Percentiles rank a stretch among this genome's conserved stretches.
phyloP scores from a whole-genome alignment of 2,888 invertebrate species.

The Cephus spinipes region DNA sequence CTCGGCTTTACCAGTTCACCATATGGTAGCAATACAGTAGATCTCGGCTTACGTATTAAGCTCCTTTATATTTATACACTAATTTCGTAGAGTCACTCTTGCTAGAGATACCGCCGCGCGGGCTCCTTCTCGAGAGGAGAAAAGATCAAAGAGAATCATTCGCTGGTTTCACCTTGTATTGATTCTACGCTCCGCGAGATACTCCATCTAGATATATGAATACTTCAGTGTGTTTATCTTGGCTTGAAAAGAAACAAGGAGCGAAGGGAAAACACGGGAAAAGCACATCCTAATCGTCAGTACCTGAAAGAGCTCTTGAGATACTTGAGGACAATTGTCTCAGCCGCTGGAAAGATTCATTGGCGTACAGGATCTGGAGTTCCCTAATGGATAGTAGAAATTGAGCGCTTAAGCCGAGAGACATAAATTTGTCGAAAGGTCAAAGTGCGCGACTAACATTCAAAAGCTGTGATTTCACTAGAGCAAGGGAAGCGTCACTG shows the following conservation, averaged over 20 bases:
- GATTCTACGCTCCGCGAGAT: neutral
- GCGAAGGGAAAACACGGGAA: neutral
- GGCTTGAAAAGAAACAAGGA: neutral
- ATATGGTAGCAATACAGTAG: neutral
- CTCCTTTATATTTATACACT: neutral
- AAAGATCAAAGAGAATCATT: neutral
- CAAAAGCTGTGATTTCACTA: neutral
- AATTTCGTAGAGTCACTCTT: neutral
- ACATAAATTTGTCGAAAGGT: neutral
- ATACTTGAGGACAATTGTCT: neutral
- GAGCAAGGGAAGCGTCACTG: neutral
- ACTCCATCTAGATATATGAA: neutral
- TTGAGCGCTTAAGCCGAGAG: neutral
- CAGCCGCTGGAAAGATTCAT: neutral
- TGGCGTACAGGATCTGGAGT: neutral
- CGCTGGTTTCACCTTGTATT: neutral
- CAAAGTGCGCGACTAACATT: neutral
- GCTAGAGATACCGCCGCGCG: neutral
- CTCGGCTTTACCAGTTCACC: neutral
- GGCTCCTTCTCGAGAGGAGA: neutral
- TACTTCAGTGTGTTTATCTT: neutral
- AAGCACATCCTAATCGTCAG: neutral
- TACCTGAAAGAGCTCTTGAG: neutral
- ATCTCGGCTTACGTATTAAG: neutral
- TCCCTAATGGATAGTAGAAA: neutral